Conservation (phyloP, 53 echinoderm and acorn worm genomes). For the Hippasteria phrygiana region DNA sequence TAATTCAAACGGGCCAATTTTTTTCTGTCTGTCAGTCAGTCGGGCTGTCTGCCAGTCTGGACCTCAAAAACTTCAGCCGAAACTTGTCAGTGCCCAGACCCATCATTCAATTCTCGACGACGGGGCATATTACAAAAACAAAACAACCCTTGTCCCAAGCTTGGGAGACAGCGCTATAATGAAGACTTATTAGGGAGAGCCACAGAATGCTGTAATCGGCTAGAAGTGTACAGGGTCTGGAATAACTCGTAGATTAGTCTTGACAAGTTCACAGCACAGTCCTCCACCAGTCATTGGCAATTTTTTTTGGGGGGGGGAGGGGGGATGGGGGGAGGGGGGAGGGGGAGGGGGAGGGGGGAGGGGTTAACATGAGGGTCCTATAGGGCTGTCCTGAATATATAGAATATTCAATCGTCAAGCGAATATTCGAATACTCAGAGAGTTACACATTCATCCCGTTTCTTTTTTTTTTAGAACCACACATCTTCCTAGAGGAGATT, state of each 20-base stretch:
- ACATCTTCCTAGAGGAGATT: too few species aligned
- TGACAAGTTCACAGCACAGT: background rate
- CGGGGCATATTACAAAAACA: constrained; percentile 43
- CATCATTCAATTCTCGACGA: constrained; percentile 32
- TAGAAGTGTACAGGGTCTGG: constrained; percentile 1
- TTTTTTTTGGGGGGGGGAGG: too few species aligned
- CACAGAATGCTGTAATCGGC: background rate
- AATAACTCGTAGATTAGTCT: constrained; percentile 20
- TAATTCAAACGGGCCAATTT: too few species aligned
- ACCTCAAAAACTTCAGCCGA: background rate
- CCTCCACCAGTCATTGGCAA: background rate
- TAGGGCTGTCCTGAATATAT: too few species aligned
- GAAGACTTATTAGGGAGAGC: constrained; percentile 29
- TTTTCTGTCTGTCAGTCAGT: background rate
- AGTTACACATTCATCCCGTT: too few species aligned
- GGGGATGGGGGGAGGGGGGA: too few species aligned
- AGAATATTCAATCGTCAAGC: too few species aligned
- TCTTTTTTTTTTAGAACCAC: too few species aligned
- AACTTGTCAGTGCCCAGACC: background rate
- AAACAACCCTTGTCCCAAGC: background rate
- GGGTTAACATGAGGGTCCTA: too few species aligned
- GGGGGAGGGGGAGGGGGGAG: too few species aligned
- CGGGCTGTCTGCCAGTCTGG: background rate
- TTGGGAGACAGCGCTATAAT: constrained; percentile 1
- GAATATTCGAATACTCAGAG: too few species aligned